These are phyloP conservation scores for Liopterus haemorrhoidalis DNA, from an alignment of 2,888 invertebrate species.

Conservation along the genomic window DNA sequence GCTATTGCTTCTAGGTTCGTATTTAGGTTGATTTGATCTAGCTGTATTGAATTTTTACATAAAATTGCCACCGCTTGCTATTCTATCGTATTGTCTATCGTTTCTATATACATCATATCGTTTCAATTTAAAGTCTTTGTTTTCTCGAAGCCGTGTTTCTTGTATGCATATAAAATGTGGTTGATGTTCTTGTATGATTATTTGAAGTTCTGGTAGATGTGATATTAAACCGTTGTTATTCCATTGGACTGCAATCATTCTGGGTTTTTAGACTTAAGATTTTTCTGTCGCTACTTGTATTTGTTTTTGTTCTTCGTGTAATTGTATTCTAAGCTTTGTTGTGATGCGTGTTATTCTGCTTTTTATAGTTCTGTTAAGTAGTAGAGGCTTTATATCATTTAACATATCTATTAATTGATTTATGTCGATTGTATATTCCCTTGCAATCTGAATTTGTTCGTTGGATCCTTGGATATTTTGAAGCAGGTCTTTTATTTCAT, in stretches of 20 bases:
- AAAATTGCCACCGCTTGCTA: conserved; percentile 2
- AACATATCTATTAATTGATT: conserved; percentile 3
- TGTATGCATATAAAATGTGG: conserved; percentile 5
- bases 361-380: conserved; percentile 1
- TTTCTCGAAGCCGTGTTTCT: conserved; percentile 1
- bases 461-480: conserved; percentile 8
- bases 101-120: conserved; percentile 2
- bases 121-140: background rate
- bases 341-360: conserved; percentile 5
- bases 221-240: conserved; percentile 2
- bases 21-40: background rate
- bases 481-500: conserved; percentile 7
- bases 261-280: too few species aligned
- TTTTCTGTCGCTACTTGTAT: conserved; percentile 5
- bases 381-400: background rate
- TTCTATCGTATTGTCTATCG: background rate
- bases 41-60: conserved; percentile 1
- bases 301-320: conserved; percentile 2
- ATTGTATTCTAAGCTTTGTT: conserved; percentile 6
- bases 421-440: conserved; percentile 7
- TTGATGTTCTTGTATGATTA: conserved; percentile 2
- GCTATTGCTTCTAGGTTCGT: conserved; percentile 1
- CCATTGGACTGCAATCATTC: conserved; percentile 7
- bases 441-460: conserved; percentile 6
- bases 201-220: conserved; percentile 5